A percentile compares a stretch with the other conserved stretches of the same genome.
phyloP scores from a whole-genome alignment of 2,888 invertebrate species.

The Scaptodrosophila latifasciaeformis region DNA sequence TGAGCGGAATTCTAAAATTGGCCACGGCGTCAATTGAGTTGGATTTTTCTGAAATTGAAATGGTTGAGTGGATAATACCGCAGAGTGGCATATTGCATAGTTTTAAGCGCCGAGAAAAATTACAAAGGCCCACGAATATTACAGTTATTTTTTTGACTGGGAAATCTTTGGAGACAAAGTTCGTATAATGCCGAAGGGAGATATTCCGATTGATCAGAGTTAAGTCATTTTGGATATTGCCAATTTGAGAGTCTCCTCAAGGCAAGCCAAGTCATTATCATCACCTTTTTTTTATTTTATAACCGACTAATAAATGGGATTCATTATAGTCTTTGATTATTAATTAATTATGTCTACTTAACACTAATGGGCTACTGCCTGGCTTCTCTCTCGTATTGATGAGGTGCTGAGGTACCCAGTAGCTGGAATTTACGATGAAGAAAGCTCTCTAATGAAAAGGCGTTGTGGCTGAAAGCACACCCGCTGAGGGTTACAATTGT shows the following conservation, averaged over 20 bases:
- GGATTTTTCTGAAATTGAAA: conserved; percentile 7
- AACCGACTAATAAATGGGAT: conserved; percentile 54
- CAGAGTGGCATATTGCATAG: conserved; percentile 56
- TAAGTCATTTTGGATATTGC: no score
- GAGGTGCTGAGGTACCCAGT: conserved; percentile 22
- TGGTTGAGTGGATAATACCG: conserved; percentile 17
- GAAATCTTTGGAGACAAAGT: no score
- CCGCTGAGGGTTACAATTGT: conserved; percentile 34
- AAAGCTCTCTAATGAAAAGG: conserved; percentile 44
- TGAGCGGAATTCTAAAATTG: conserved; percentile 51
- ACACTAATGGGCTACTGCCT: background rate
- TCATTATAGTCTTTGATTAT: conserved; percentile 48
- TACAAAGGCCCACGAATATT: no score
- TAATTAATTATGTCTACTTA: conserved; percentile 44
- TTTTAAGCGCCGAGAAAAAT: conserved; percentile 45
- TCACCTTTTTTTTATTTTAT: no score
- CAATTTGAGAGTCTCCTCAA: no score
- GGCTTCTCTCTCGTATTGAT: no score
- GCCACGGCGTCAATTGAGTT: conserved; percentile 35
- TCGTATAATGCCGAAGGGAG: no score
- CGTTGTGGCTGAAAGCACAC: conserved; percentile 43
- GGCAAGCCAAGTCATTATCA: no score
- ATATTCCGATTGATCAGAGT: no score
- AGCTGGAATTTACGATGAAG: conserved; percentile 25
- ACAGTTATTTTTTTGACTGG: no score